Percentiles rank a stretch among this genome's conserved stretches.
These are phyloP conservation scores for Geotrupes spiniger DNA, from an alignment of 2,888 invertebrate species.

Conservation along the genomic window DNA sequence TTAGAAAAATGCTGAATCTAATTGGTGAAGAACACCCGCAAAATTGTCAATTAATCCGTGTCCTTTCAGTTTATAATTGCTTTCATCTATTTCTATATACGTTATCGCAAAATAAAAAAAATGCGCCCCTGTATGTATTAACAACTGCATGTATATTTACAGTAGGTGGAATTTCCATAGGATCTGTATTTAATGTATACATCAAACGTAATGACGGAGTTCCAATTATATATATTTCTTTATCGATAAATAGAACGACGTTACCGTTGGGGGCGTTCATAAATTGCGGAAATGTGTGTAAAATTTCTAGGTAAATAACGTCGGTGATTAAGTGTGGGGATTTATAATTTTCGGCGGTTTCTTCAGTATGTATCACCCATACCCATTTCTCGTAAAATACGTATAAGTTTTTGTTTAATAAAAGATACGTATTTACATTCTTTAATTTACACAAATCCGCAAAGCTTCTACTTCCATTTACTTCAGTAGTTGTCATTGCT, in stretches of 20 bases:
- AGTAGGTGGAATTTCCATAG: neutral
- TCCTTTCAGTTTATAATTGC: too few species aligned
- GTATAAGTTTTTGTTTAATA: neutral
- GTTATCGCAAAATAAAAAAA: too few species aligned
- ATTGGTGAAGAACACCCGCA: too few species aligned
- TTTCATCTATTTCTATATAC: too few species aligned
- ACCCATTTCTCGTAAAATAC: slow-evolving; percentile 1
- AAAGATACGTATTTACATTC: neutral
- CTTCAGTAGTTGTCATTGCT: too few species aligned
- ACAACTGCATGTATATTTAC: neutral
- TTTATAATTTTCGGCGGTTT: neutral
- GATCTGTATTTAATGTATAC: neutral
- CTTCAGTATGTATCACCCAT: neutral
- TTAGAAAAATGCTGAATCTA: too few species aligned
- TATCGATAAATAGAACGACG: slow-evolving; percentile 1
- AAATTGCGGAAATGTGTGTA: neutral
- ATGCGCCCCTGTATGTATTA: neutral
- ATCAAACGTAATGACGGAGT: neutral
- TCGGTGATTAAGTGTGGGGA: neutral
- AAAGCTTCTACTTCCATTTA: too few species aligned
- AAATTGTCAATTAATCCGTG: too few species aligned
- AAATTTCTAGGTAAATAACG: slow-evolving; percentile 5
- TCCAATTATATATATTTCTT: neutral
- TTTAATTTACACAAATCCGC: too few species aligned
- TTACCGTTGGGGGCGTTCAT: neutral